A percentile compares a stretch with the other conserved stretches of the same genome.
Evolutionary conservation across 1,140 invertebrate species (phyloP).

Genomic region (Drosophila sucinea): DNA sequence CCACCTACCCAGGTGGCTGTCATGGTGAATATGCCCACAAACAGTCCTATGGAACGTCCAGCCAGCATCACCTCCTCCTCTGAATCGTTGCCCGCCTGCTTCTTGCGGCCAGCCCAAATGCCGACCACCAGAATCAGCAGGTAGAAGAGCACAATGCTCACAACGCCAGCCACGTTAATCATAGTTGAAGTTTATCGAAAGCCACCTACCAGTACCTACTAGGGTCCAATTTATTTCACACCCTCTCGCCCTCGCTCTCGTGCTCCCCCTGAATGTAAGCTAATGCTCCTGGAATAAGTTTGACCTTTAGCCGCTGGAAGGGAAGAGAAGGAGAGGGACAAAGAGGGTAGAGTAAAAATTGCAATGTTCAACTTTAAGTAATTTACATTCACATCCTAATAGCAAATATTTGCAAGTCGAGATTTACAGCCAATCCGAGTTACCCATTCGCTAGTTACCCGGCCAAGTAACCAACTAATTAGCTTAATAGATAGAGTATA

Average conservation of each 20-base stretch:
- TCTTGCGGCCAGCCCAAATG: slow-evolving; percentile 97
- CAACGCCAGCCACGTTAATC: slow-evolving; percentile 95
- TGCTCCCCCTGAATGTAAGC: slow-evolving; percentile 25
- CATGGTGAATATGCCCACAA: slow-evolving; percentile 99
- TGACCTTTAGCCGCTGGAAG: slow-evolving; percentile 53
- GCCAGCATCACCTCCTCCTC: slow-evolving; percentile 99
- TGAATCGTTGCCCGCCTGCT: slow-evolving; percentile 91
- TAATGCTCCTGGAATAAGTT: slow-evolving; percentile 41
- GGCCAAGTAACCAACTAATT: slow-evolving; percentile 25
- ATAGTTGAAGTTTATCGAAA: slow-evolving; percentile 84
- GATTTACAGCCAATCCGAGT: neutral
- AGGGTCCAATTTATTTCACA: neutral
- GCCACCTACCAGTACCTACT: neutral
- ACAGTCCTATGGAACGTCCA: slow-evolving; percentile 96
- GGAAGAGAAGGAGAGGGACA: neutral
- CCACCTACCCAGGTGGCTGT: slow-evolving; percentile 99
- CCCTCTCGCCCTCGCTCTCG: slow-evolving; percentile 10
- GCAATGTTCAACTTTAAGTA: too few relatives aligned
- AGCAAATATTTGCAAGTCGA: too few relatives aligned
- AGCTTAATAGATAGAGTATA: slow-evolving; percentile 4
- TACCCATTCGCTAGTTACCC: neutral
- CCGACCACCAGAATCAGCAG: slow-evolving; percentile 95
- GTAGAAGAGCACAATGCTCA: slow-evolving; percentile 97
- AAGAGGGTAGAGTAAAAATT: neutral
- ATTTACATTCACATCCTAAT: too few relatives aligned